Base-by-base conservation (phyloP, 2,113 vertebrate species). In the Sinocyclocheilus maitianheensis region DNA sequence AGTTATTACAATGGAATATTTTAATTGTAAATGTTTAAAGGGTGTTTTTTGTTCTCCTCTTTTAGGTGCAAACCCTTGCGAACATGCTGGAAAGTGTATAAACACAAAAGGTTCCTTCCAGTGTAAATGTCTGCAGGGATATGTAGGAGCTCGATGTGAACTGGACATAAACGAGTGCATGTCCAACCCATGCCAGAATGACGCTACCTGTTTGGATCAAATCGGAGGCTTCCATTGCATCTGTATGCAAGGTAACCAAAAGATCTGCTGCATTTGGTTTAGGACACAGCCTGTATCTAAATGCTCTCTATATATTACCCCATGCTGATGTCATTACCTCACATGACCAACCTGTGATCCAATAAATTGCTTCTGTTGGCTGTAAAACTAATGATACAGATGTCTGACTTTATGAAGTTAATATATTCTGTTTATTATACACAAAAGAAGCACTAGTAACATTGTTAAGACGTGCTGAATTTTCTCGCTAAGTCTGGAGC, bases 141-240 rank as follows among this genome's bases (percentile, higher is more conserved):
- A 97, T 86, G 91, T 96, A 0, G 98, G 98, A 1, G 94, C 97
- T 0, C 97, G 97, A 79, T 99, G 98, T 0, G 97, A 99, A 91
- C 94, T 98, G 0, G 97, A 99, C 3, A 91, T 98, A 91, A 99
- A 99, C 0, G 98, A 99, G 91, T 99, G 97, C 62, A 91, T 96
- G 78, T 97, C 97, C 0, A 98, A 94, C 91, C 98, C 97, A 0
- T 99, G 97, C 89, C 93, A 95, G 93, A 99, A 99, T 0, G 97
- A 98, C 2, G 97, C 97, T 93, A 99, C 97, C 63, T 99, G 98
- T 87, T 93, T 99, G 90, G 98, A 99, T 91, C 97, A 97, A 90
- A 99, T 99, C 0, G 97, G 97, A 81, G 94, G 95, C 90, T 99
- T 99, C 89, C 94, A 97, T 53, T 99, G 98, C 51, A 99, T 99